Base-by-base conservation (phyloP, 2,797 vertebrate species). In the Myripristis murdjan region DNA sequence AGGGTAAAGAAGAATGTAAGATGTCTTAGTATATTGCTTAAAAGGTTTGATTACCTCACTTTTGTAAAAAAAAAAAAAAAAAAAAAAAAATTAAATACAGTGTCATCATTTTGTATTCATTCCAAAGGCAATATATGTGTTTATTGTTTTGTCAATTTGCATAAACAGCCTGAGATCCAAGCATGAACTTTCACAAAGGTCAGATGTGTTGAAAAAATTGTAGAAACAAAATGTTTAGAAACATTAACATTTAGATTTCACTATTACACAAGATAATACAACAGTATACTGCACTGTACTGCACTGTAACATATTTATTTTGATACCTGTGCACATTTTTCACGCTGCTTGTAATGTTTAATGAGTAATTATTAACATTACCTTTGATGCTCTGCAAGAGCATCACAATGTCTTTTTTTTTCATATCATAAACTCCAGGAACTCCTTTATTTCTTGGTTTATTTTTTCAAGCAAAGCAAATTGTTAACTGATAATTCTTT, bases 1-100 rank as follows among this genome's bases (percentile, higher is more conserved):
- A 89, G 84, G 91, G 85, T 72, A 97, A 95, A 84, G 97, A 98
- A 33, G 97, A 98, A 0, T 98, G 97, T 67, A 91, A 93, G 47
- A 69, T 98, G 92, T 96, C 96, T 0, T 98, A 91, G 77, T 72
- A 51, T 33, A 14, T 4, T 46, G 18, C 7, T n/a, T 22, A 14
- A 60, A 35, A 22, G 12, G 2, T 15, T 23, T 46, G 5, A 68
- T 74, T 23, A 57, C 73, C 81, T 66, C 24, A 7, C n/a, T 33
- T 46, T 46, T 61, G 12, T 46, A 20, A 20, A 23, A 37, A 10
- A 9, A 56, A n/a, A n/a, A n/a, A n/a, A n/a, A 6, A 16, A 10
- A 24, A 73, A 35, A 53, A 53, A 18, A 64, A 52, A 12, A 57
- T 22, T n/a, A 41, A n/a, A 4, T 76, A 23, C 24, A 72, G 33